Conservation (phyloP, 2,113 vertebrate species). For the Lepisosteus oculatus region DNA sequence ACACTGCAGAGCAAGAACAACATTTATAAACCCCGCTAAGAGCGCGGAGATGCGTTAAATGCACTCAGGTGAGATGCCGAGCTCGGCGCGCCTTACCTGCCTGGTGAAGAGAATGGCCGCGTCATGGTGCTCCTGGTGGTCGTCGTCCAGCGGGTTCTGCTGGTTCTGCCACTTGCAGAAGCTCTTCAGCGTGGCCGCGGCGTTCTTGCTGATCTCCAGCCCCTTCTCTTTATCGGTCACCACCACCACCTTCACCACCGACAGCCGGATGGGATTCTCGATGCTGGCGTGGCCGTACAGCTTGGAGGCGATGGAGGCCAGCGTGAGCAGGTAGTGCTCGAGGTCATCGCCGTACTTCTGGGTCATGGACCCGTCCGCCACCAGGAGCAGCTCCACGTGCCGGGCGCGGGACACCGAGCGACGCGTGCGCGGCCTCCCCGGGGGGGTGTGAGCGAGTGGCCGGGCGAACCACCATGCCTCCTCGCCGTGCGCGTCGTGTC, state of each 20-base stretch:
- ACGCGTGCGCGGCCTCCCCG: conserved; percentile 64
- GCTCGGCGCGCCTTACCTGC: conserved; percentile 68
- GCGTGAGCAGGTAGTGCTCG: conserved; percentile 90
- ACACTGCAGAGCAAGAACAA: too few species aligned
- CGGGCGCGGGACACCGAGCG: conserved; percentile 85
- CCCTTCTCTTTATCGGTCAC: conserved; percentile 81
- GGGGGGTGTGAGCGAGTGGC: conserved; percentile 1
- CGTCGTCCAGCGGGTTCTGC: conserved; percentile 85
- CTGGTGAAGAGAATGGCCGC: conserved; percentile 97
- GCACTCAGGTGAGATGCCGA: too few species aligned
- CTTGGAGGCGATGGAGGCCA: conserved; percentile 88
- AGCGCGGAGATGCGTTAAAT: too few species aligned
- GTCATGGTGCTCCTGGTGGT: conserved; percentile 87
- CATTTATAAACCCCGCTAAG: too few species aligned
- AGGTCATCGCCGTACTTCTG: conserved; percentile 87
- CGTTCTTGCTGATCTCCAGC: conserved; percentile 86
- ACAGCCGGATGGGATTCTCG: conserved; percentile 92
- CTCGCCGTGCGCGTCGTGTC: conserved; percentile 5
- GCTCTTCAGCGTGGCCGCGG: conserved; percentile 89
- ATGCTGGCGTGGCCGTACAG: conserved; percentile 94
- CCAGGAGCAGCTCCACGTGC: conserved; percentile 93
- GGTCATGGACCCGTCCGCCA: conserved; percentile 87
- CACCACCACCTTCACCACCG: conserved; percentile 83
- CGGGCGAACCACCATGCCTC: conserved; percentile 26
- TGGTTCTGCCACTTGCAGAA: conserved; percentile 98